Evolutionary conservation across 2,797 vertebrate genomes (phyloP), one percentile per base, ranked within the genome.

Genomic region (Myoxocephalus aenaeus): DNA sequence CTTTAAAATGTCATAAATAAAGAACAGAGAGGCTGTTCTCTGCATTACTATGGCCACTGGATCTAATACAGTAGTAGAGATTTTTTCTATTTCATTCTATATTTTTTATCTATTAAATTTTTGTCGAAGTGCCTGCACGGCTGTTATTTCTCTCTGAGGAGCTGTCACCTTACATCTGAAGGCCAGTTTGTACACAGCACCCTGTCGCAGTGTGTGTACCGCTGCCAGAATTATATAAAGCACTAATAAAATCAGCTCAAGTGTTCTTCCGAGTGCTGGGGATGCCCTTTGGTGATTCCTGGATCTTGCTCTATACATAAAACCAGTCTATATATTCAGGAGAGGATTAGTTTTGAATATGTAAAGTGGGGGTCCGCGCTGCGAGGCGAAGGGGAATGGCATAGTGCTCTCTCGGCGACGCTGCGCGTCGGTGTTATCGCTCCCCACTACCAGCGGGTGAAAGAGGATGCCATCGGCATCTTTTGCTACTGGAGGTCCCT

Each of bases 281-380:
- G 94, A 96, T 96, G 95, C 94, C 95, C 94, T 94, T 96, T 96
- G 95, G 95, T 96, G 95, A 94, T 93, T 95, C 90, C 87, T 93
- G 90, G 94, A 95, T 94, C 91, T 93, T 93, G 92, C 92, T 94
- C 95, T 95, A 95, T 94, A 96, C 93, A 96, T 96, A 96, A 97
- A 96, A 94, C 92, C 89, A 95, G 94, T 94, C 95, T 94, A 95
- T 96, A 92, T 96, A 92, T 96, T 95, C 92, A 92, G 85, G 82
- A 86, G 89, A 90, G 94, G 95, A 97, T 97, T 96, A 96, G 94
- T 92, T 96, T 96, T 86, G 96, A 97, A 96, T 96, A 96, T 96
- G 96, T 96, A 96, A 96, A 97, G 94, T 58, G 78, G 77, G 77
- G 92, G 93, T 80, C 94, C 93, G 89, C 87, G 92, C 94, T 92